Evolutionary conservation across 2,797 vertebrate species (phyloP).

Genomic region (Parotocinclus haroldoi): DNA sequence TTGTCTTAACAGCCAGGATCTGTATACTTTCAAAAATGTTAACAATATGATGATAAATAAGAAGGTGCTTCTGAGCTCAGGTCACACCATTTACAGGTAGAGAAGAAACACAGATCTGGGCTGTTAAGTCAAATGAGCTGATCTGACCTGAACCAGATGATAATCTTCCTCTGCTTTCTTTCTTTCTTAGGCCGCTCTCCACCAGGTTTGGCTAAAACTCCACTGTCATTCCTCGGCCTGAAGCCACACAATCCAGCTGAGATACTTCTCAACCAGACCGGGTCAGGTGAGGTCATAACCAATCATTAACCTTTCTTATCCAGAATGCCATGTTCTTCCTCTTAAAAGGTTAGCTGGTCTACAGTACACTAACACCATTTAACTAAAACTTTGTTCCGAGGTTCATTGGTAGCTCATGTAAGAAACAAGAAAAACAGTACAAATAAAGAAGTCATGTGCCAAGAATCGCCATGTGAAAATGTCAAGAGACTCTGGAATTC

Average conservation of each 20-base stretch:
- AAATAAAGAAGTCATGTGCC: no score
- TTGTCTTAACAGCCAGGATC: slow-evolving; percentile 40
- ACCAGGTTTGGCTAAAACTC: slow-evolving; percentile 93
- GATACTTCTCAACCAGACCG: slow-evolving; percentile 84
- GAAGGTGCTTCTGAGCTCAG: neutral
- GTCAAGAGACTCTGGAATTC: no score
- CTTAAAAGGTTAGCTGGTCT: no score
- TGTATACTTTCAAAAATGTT: slow-evolving; percentile 17
- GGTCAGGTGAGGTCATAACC: slow-evolving; percentile 70
- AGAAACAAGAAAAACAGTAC: no score
- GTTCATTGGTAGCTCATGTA: no score
- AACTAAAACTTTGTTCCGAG: no score
- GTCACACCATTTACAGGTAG: slow-evolving; percentile 2
- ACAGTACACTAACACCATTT: no score
- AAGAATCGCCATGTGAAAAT: no score
- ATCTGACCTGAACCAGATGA: slow-evolving; percentile 9
- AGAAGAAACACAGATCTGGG: slow-evolving; percentile 30
- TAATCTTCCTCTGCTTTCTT: no score
- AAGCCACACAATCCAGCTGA: slow-evolving; percentile 95
- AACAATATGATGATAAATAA: no score
- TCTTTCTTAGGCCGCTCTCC: slow-evolving; percentile 82
- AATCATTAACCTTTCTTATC: no score
- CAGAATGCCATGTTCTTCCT: no score
- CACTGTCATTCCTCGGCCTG: slow-evolving; percentile 88
- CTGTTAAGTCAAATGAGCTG: slow-evolving; percentile 18